These are phyloP conservation scores for Chelonus formosanus DNA, from an alignment of 2,888 invertebrate species.

Conservation along the genomic window DNA sequence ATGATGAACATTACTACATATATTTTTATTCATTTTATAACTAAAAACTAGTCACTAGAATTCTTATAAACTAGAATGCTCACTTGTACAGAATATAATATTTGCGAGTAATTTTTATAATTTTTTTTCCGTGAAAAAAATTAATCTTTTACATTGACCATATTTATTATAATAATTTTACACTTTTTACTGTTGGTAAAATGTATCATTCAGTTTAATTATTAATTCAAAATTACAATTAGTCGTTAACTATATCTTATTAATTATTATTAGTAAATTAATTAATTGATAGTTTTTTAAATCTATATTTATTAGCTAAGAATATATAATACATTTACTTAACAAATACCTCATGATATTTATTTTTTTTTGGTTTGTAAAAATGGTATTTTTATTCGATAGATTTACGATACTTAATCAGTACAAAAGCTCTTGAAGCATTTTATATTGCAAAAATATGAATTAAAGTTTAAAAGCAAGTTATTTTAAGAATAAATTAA, in stretches of 20 bases:
- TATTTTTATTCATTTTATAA: conserved; percentile 45
- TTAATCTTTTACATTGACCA: background rate
- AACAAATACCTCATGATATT: conserved; percentile 57
- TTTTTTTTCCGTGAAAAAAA: conserved; percentile 26
- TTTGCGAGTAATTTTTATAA: conserved; percentile 16
- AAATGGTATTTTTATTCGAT: conserved; percentile 32
- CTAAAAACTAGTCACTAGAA: conserved; percentile 55
- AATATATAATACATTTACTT: conserved; percentile 60
- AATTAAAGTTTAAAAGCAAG: too few species aligned
- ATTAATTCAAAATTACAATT: background rate
- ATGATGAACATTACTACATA: conserved; percentile 61
- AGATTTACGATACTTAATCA: background rate
- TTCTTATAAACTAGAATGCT: conserved; percentile 60
- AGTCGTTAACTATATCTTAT: conserved; percentile 38
- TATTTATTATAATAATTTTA: too few species aligned
- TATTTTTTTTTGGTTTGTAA: conserved; percentile 29
- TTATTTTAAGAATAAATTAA: too few species aligned
- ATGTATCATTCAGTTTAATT: background rate
- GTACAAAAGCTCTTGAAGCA: background rate
- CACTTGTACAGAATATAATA: conserved; percentile 58
- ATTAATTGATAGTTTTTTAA: conserved; percentile 8
- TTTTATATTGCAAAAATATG: conserved; percentile 1
- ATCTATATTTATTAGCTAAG: conserved; percentile 10
- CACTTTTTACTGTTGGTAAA: background rate
- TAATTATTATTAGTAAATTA: conserved; percentile 42